phyloP scores from a whole-genome alignment of 2,797 vertebrate species.

The Chelidonichthys spinosus region DNA sequence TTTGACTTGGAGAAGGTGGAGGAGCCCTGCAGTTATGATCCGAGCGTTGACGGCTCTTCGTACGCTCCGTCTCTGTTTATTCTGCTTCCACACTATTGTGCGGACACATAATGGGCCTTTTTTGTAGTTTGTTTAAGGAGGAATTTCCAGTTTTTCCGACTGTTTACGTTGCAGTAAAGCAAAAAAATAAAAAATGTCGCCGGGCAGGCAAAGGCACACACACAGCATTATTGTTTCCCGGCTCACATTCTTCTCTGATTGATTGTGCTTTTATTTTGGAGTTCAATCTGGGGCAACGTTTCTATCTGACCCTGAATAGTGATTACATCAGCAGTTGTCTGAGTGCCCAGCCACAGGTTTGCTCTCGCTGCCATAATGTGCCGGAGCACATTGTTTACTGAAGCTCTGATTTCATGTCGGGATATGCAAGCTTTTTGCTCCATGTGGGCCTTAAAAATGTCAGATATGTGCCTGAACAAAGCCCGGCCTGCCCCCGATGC shows the following conservation, averaged over 20 bases:
- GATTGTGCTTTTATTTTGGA: slow-evolving; percentile 48
- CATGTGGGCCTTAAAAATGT: slow-evolving; percentile 26
- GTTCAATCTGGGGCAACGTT: slow-evolving; percentile 36
- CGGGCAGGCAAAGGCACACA: slow-evolving; percentile 6
- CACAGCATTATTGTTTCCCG: slow-evolving; percentile 33
- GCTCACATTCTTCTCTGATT: slow-evolving; percentile 41
- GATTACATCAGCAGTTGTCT: slow-evolving; percentile 28
- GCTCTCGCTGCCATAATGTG: slow-evolving; percentile 23
- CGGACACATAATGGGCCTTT: slow-evolving; percentile 15
- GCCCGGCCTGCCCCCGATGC: slow-evolving; percentile 38
- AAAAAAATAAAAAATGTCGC: neutral
- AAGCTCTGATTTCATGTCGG: slow-evolving; percentile 45
- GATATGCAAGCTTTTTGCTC: slow-evolving; percentile 37
- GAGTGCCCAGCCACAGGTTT: slow-evolving; percentile 19
- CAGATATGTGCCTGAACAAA: slow-evolving; percentile 61
- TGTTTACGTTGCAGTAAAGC: slow-evolving; percentile 22
- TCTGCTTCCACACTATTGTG: slow-evolving; percentile 28
- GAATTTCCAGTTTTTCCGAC: slow-evolving; percentile 43
- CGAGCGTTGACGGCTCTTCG: too few relatives aligned
- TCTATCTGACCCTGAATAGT: slow-evolving; percentile 43
- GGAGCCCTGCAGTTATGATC: too few relatives aligned
- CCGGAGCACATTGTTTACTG: slow-evolving; percentile 49
- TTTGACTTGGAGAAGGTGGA: too few relatives aligned
- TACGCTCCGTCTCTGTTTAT: neutral
- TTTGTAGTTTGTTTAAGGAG: slow-evolving; percentile 23